These are phyloP conservation scores for Rhinichthys klamathensis DNA, from an alignment of 2,113 vertebrate species.

Conservation along the genomic window DNA sequence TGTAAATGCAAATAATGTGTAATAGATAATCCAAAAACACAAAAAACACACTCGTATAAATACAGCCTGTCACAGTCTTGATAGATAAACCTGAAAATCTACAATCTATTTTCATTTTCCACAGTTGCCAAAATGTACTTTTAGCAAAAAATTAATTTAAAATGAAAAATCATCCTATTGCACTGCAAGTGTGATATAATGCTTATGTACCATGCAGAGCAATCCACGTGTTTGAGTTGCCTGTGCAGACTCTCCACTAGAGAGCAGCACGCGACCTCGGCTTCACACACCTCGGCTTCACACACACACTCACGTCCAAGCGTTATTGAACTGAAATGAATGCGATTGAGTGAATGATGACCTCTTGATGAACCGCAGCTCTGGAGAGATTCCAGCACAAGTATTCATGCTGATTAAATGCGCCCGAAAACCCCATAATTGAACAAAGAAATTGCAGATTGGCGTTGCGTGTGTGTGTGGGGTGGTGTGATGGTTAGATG, in stretches of 20 bases:
- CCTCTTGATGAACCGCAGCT: slow-evolving; percentile 78
- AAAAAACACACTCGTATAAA: neutral
- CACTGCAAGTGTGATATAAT: neutral
- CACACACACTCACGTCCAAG: neutral
- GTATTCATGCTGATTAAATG: slow-evolving; percentile 71
- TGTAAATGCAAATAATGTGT: too few species aligned
- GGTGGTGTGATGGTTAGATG: neutral
- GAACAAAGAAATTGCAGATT: slow-evolving; percentile 60
- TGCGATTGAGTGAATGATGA: slow-evolving; percentile 69
- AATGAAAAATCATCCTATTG: neutral
- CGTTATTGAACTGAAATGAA: neutral
- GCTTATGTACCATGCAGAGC: neutral
- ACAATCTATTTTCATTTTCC: neutral
- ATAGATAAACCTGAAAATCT: neutral
- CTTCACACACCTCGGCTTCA: neutral
- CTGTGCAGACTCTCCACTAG: neutral
- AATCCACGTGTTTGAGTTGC: neutral
- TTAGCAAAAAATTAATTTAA: neutral
- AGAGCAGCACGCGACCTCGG: slow-evolving; percentile 43
- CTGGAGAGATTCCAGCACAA: slow-evolving; percentile 70
- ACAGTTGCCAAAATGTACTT: neutral
- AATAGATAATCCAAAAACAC: too few species aligned
- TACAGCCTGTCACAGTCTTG: neutral
- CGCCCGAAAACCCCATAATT: slow-evolving; percentile 66
- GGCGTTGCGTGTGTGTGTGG: slow-evolving; percentile 38